Evolutionary conservation across 2,888 invertebrate species (phyloP), one percentile per base, ranked within the genome.

Genomic region (Watsonalla binaria): DNA sequence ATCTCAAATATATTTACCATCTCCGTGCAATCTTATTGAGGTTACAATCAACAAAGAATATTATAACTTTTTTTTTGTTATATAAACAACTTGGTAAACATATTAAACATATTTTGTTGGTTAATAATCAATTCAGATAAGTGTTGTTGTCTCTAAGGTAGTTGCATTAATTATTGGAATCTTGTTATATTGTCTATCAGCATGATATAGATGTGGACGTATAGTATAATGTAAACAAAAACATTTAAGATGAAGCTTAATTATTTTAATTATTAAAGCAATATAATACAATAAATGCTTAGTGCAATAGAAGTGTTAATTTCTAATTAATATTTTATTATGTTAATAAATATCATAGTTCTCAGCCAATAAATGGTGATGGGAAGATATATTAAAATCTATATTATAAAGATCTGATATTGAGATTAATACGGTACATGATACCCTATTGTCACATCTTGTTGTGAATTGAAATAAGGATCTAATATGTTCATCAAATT

Each of bases 241-340:
- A 7, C 37, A 8, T 37, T 37, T 37, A 42, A 42, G 11, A 78
- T 66, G 75, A 76, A 79, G 74, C 71, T 78, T 80, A 73, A 70
- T 70, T 76, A 65, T 72, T 72, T 70, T 78, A 42, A 11, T 42
- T 5, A 77, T 73, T 75, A 75, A 82, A 83, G 86, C 86, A 86
- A 86, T 87, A 73, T 80, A 78, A 73, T 78, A 74, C 74, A 74
- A 72, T 66, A 73, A 75, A 70, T 70, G 66, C 76, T 74, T 81
- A 86, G 89, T 90, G 89, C 89, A 90, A 90, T 90, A 88, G 87
- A 82, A 76, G 81, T 82, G 83, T 87, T 88, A 86, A 83, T 76
- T 73, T 80, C 76, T 80, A 80, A 79, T 80, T 76, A 72, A 84
- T 76, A 83, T 86, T 86, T 83, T 82, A 84, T 80, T 74, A 72